Conservation (phyloP, 2,113 vertebrate species). For the Saimiri boliviensis region DNA sequence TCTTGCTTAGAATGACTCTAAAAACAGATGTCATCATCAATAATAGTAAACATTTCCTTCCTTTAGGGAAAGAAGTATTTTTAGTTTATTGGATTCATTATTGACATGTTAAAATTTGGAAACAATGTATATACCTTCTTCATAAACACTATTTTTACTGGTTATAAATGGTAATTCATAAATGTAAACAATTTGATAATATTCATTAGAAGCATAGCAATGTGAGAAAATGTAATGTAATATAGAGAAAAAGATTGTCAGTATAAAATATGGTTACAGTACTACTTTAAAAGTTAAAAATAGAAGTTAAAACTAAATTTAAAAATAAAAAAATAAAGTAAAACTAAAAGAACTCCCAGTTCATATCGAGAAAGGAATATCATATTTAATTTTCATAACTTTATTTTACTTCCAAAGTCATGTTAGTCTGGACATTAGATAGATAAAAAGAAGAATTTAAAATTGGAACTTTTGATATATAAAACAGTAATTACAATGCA, state of each 20-base stretch:
- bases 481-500: neutral
- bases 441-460: neutral
- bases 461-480: neutral
- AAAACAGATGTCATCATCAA: constrained; percentile 28
- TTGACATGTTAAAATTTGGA: neutral
- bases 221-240: neutral
- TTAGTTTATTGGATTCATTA: neutral
- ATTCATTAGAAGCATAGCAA: neutral
- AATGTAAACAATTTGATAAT: neutral
- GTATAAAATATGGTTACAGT: neutral
- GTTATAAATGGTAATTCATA: neutral
- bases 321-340: neutral
- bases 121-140: neutral
- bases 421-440: neutral
- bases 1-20: constrained; percentile 14
- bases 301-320: neutral
- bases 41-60: neutral
- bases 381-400: neutral
- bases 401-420: neutral
- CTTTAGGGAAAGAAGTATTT: neutral
- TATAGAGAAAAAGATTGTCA: neutral
- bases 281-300: neutral
- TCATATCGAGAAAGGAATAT: neutral
- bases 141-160: neutral
- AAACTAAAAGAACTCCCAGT: neutral